Percentiles rank a stretch among this genome's conserved stretches.
These are phyloP conservation scores for Anthopleura sola DNA, from an alignment of 64 coral and sea anemone genomes.

Conservation along the genomic window DNA sequence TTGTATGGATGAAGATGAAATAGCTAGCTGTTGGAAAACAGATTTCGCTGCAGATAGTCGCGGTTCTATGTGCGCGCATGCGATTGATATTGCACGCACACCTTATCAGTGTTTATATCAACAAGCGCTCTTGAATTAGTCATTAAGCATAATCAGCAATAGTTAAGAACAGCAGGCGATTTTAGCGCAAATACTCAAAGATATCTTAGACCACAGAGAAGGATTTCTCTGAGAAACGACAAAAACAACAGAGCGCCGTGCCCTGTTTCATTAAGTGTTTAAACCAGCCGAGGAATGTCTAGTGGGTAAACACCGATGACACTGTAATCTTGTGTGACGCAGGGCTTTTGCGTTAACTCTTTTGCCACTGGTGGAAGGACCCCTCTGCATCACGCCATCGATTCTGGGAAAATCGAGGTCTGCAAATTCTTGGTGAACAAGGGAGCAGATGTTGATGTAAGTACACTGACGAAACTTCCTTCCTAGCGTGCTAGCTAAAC, in stretches of 20 bases:
- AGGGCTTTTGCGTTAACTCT: slow-evolving; percentile 49
- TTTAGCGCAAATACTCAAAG: not conserved
- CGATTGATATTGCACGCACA: not conserved
- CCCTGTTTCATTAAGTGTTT: not conserved
- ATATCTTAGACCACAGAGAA: not conserved
- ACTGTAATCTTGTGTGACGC: slow-evolving; percentile 21
- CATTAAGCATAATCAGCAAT: not conserved
- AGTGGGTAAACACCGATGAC: slow-evolving; percentile 12
- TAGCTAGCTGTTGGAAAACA: not conserved
- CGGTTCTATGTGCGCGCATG: not conserved
- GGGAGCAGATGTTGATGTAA: slow-evolving; percentile 55
- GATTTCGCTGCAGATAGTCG: not conserved
- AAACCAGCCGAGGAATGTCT: slow-evolving; percentile 2
- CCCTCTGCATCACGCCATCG: slow-evolving; percentile 45
- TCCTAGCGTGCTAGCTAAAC: not conserved
- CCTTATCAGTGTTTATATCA: not conserved
- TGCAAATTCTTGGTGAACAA: slow-evolving; percentile 30
- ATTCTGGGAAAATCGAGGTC: slow-evolving; percentile 47
- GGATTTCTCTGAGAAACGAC: not conserved
- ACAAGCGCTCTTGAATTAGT: not conserved
- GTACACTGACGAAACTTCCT: not conserved
- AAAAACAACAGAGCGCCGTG: not conserved
- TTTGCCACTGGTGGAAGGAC: slow-evolving; percentile 34
- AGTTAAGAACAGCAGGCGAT: not conserved
- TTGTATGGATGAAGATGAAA: not conserved